Percentiles rank a stretch among this genome's conserved stretches.
These are phyloP conservation scores for Damaliscus lunatus DNA, from an alignment of 2,113 vertebrate species.

Conservation along the genomic window DNA sequence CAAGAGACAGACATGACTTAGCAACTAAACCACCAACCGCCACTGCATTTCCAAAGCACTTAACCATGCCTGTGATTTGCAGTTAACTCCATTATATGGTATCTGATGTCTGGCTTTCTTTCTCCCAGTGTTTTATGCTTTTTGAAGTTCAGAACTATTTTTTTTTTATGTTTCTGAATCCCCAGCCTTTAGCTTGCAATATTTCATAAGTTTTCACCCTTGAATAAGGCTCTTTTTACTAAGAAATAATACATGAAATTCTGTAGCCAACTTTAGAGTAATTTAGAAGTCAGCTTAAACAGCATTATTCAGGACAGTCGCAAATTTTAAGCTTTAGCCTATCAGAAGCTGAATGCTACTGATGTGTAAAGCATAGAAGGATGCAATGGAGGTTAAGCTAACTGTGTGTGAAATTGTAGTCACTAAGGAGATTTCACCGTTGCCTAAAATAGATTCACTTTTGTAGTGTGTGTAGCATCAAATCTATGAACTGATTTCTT, in stretches of 20 bases:
- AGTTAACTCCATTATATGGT: background rate
- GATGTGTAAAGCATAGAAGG: slow-evolving; percentile 76
- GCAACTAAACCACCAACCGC: background rate
- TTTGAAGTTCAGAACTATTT: background rate
- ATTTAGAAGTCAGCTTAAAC: slow-evolving; percentile 68
- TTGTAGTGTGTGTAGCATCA: slow-evolving; percentile 64
- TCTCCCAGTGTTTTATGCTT: background rate
- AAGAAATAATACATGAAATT: slow-evolving; percentile 34
- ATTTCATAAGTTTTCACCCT: background rate
- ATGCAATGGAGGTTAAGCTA: slow-evolving; percentile 82
- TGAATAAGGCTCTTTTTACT: slow-evolving; percentile 3
- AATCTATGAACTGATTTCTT: slow-evolving; percentile 60
- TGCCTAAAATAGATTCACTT: slow-evolving; percentile 82
- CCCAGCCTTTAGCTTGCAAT: background rate
- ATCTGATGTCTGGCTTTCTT: background rate
- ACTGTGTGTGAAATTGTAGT: slow-evolving; percentile 85
- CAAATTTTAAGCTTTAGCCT: slow-evolving; percentile 71
- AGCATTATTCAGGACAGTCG: slow-evolving; percentile 73
- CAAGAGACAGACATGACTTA: background rate
- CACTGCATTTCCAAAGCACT: background rate
- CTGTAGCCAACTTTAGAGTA: slow-evolving; percentile 48
- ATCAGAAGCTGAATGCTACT: slow-evolving; percentile 71
- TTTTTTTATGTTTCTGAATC: background rate
- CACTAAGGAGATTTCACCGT: slow-evolving; percentile 80
- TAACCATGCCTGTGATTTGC: background rate